A percentile compares a stretch with the other conserved stretches of the same genome.
Conservation (phyloP, 2,797 vertebrate species). For the Syngnathus rostellatus region DNA sequence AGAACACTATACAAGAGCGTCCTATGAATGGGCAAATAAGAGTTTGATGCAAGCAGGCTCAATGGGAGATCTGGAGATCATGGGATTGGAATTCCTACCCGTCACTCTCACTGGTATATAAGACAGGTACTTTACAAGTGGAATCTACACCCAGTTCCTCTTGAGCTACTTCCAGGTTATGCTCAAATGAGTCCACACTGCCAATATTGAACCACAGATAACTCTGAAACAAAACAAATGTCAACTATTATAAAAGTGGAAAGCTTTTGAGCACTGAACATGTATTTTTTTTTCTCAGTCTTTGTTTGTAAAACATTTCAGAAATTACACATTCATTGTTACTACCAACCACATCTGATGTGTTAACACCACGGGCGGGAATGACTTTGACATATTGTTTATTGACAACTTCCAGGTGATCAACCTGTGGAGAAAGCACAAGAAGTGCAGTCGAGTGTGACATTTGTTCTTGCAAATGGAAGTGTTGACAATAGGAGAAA, state of each 20-base stretch:
- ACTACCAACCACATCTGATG: constrained; percentile 60
- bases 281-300: background rate
- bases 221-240: constrained; percentile 46
- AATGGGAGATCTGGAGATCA: background rate
- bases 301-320: background rate
- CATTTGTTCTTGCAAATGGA: too few species aligned
- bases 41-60: background rate
- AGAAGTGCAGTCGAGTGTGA: background rate
- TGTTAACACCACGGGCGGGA: constrained; percentile 78
- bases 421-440: constrained; percentile 67
- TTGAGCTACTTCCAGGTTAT: constrained; percentile 85
- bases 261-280: background rate
- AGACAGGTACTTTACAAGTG: constrained; percentile 82
- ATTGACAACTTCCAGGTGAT: constrained; percentile 88
- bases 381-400: constrained; percentile 91
- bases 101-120: constrained; percentile 83
- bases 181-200: constrained; percentile 91
- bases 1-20: constrained; percentile 79
- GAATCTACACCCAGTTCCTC: constrained; percentile 64
- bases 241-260: background rate
- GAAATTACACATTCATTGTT: constrained; percentile 3
- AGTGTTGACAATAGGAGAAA: background rate
- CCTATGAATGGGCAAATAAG: constrained; percentile 42
- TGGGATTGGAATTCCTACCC: constrained; percentile 69
- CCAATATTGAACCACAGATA: constrained; percentile 98